phyloP scores from a whole-genome alignment of 2,888 invertebrate genomes.

The Hipparchia sbordonii region DNA sequence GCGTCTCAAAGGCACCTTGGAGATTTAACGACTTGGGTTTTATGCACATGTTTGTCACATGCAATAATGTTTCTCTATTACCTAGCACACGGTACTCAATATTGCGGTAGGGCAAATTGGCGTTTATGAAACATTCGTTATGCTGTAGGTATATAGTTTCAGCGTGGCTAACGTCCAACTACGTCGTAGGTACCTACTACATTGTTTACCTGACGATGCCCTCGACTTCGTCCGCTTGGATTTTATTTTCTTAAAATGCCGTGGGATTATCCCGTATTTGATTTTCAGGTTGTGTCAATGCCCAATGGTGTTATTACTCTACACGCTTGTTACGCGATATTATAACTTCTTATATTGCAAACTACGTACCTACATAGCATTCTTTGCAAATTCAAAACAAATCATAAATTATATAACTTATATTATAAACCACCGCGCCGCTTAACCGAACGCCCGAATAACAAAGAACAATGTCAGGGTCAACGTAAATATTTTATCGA shows the following conservation, averaged over 20 bases:
- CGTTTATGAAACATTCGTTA: constrained; percentile 12
- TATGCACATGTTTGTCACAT: constrained; percentile 53
- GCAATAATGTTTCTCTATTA: constrained; percentile 45
- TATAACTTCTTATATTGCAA: not conserved
- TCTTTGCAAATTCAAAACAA: constrained; percentile 15
- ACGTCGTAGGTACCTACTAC: not conserved
- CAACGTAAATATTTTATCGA: constrained; percentile 29
- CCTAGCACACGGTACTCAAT: constrained; percentile 18
- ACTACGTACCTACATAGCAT: not conserved
- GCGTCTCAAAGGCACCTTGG: constrained; percentile 70
- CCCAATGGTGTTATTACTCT: not conserved
- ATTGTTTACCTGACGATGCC: not conserved
- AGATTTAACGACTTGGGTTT: constrained; percentile 50
- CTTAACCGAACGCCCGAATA: constrained; percentile 1
- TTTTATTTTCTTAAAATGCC: too few relatives aligned
- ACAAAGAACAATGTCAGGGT: constrained; percentile 37
- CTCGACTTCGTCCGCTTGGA: too few relatives aligned
- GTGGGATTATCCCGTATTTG: too few relatives aligned
- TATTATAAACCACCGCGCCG: constrained; percentile 2
- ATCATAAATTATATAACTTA: constrained; percentile 4
- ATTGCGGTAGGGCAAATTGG: constrained; percentile 30
- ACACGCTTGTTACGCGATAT: not conserved
- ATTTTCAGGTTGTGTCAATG: too few relatives aligned
- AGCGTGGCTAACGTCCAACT: not conserved
- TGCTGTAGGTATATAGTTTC: not conserved